A percentile compares a stretch with the other conserved stretches of the same genome.
phyloP scores from a whole-genome alignment of 2,888 invertebrate genomes.

The Pyrrhosoma nymphula region DNA sequence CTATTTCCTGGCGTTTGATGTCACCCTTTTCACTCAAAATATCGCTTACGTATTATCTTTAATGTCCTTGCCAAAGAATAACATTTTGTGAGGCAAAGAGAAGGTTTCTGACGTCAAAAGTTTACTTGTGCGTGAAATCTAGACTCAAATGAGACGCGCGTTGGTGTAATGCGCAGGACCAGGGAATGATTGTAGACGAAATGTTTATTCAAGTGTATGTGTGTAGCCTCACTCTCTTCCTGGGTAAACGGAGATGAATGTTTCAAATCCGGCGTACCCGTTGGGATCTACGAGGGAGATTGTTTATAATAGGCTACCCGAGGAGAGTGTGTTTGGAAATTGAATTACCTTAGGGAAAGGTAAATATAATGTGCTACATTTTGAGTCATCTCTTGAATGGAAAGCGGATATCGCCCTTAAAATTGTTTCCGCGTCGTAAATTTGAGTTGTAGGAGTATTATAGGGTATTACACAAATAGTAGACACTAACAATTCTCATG shows the following conservation, averaged over 20 bases:
- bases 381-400: background rate
- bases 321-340: background rate
- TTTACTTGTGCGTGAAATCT: background rate
- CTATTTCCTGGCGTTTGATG: background rate
- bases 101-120: background rate
- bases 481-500: too few relatives aligned
- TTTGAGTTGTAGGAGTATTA: too few relatives aligned
- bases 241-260: background rate
- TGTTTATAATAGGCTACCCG: background rate
- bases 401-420: background rate
- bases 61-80: background rate
- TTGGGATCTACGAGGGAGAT: background rate
- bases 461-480: too few relatives aligned
- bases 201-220: background rate
- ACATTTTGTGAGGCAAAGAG: background rate
- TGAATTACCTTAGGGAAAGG: background rate
- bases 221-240: background rate
- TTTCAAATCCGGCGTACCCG: background rate
- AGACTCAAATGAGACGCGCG: background rate
- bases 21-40: background rate
- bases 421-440: background rate
- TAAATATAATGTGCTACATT: background rate
- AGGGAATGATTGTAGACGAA: background rate
- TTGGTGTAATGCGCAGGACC: background rate
- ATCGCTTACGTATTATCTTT: background rate